Evolutionary conservation across 2,797 vertebrate species (phyloP), one percentile per base, ranked within the genome.

Genomic region (Fundulus diaphanus): DNA sequence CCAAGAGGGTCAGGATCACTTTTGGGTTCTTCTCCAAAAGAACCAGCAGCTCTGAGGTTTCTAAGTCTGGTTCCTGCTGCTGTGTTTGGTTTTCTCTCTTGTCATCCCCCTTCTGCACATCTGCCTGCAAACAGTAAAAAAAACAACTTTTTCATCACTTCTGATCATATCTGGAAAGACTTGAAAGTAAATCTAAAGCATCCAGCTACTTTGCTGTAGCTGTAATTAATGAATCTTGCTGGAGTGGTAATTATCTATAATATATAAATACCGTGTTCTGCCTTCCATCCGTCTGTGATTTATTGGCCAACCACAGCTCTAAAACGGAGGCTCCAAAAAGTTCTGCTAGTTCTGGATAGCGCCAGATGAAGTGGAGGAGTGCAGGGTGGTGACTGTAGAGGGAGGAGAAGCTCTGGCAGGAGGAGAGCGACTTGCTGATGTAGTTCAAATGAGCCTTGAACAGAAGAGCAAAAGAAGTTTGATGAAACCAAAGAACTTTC

Each of bases 351-450:
- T 96, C 96, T 7, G 95, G 93, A 85, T 97, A 97, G 27, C 24
- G 72, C 78, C 96, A 96, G 87, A 98, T 95, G 84, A 99, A 96
- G 88, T 92, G 96, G 89, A 98, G 95, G 67, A 98, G 89, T 7
- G 94, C 89, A 2, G 96, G 94, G 82, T 97, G 96, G 86, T 97
- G 97, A 66, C 93, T 88, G 79, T 97, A 98, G 79, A 97, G 83
- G 42, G 92, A 91, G 27, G 89, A 92, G 85, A 97, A 88, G 77
- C 92, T 94, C 46, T 94, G 93, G 85, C 94, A 88, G 68, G 87
- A 90, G 40, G 90, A 91, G 51, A 96, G 89, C 0, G 86, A 91
- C 80, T 94, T 96, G 90, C 83, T 95, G 92, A 99, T 85, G 85
- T 93, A 89, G 82, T 85, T 94, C 72, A 97, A 77, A 6, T 90